These are phyloP conservation scores for Vulpes vulpes DNA, from an alignment of 2,113 vertebrate species.

Conservation along the genomic window DNA sequence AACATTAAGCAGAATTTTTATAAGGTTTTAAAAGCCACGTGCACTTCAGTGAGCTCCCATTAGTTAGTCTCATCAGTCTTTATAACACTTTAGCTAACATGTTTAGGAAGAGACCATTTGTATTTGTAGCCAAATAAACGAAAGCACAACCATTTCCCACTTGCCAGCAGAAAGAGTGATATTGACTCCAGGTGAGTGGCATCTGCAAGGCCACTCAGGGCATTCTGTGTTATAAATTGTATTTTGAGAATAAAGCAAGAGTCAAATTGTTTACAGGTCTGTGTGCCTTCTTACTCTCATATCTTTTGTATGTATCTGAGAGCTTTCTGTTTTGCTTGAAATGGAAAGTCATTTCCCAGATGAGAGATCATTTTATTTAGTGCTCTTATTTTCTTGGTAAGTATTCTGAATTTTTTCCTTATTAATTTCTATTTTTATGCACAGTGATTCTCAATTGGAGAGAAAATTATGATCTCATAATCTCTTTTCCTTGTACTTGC, in stretches of 20 bases:
- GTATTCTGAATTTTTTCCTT: constrained; percentile 67
- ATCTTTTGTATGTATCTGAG: not conserved
- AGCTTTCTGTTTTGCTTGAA: constrained; percentile 56
- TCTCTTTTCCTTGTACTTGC: constrained; percentile 70
- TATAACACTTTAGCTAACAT: not conserved
- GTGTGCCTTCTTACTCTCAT: not conserved
- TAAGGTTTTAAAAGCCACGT: constrained; percentile 37
- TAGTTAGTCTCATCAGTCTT: not conserved
- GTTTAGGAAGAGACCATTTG: not conserved
- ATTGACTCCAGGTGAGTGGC: not conserved
- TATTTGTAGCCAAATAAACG: constrained; percentile 54
- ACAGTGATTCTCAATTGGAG: constrained; percentile 77
- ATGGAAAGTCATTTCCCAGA: constrained; percentile 69
- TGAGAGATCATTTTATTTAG: constrained; percentile 66
- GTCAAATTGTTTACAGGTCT: not conserved
- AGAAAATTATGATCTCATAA: constrained; percentile 82
- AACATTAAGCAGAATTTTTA: not conserved
- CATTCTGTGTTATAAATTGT: not conserved
- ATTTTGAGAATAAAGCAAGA: constrained; percentile 26
- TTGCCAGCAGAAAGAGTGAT: constrained; percentile 9
- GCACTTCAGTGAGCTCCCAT: not conserved
- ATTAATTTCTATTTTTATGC: constrained; percentile 81
- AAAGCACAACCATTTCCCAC: not conserved
- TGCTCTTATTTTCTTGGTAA: constrained; percentile 71
- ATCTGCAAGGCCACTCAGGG: not conserved